Percentiles rank a stretch among this genome's conserved stretches.
Evolutionary conservation across 2,888 invertebrate genomes (phyloP).

Genomic region (Drosophila testacea): DNA sequence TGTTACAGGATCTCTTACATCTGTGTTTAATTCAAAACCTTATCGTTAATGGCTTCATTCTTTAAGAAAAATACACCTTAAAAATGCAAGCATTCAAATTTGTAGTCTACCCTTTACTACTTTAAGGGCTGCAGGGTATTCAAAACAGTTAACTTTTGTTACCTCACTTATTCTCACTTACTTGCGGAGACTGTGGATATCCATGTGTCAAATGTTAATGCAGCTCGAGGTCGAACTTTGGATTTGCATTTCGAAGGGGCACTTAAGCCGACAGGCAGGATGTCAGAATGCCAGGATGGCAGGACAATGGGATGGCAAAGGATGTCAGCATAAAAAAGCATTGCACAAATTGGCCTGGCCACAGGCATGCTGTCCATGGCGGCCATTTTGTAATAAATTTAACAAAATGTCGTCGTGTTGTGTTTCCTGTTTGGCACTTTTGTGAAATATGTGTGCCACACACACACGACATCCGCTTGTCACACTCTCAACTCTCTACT

Average conservation of each 20-base stretch:
- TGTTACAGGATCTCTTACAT: too few species aligned
- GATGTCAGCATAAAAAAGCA: constrained; percentile 34
- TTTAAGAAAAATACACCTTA: too few species aligned
- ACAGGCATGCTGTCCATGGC: constrained; percentile 45
- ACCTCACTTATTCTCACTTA: not conserved
- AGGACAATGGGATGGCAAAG: constrained; percentile 17
- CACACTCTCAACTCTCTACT: constrained; percentile 56
- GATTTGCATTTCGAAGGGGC: constrained; percentile 55
- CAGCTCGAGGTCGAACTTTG: constrained; percentile 45
- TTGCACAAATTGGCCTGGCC: constrained; percentile 54
- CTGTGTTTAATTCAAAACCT: too few species aligned
- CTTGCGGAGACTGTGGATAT: constrained; percentile 35
- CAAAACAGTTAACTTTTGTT: constrained; percentile 7
- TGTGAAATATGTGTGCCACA: constrained; percentile 67
- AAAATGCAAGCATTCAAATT: not conserved
- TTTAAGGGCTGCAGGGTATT: not conserved
- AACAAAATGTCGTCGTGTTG: constrained; percentile 64
- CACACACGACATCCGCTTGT: constrained; percentile 68
- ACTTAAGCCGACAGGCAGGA: constrained; percentile 63
- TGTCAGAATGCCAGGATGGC: constrained; percentile 10
- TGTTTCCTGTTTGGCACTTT: constrained; percentile 77
- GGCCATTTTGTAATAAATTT: constrained; percentile 73
- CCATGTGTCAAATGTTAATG: constrained; percentile 75
- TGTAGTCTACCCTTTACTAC: not conserved
- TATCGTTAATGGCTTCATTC: too few species aligned